A percentile compares a stretch with the other conserved stretches of the same genome.
These are phyloP conservation scores for Netelia fuscicornis DNA, from an alignment of 2,888 invertebrate genomes.

Conservation along the genomic window DNA sequence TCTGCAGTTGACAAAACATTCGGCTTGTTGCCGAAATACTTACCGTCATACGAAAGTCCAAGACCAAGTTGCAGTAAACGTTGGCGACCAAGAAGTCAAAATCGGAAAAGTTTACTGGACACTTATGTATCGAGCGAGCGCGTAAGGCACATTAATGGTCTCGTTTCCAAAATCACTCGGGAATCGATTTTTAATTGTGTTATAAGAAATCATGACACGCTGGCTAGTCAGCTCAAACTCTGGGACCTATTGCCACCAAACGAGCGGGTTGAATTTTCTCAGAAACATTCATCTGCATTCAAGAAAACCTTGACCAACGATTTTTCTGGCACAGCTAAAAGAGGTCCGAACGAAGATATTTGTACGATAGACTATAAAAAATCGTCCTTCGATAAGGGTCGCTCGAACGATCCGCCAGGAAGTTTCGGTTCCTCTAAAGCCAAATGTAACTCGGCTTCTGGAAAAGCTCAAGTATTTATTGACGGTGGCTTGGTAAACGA, in stretches of 20 bases:
- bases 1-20: conserved; percentile 4
- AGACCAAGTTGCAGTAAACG: conserved; percentile 76
- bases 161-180: conserved; percentile 66
- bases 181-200: conserved; percentile 61
- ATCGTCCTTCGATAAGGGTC: conserved; percentile 26
- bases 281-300: neutral
- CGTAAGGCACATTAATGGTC: conserved; percentile 54
- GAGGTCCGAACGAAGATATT: conserved; percentile 54
- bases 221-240: conserved; percentile 71
- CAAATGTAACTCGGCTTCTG: neutral
- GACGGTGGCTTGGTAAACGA: no score
- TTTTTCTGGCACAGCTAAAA: conserved; percentile 4
- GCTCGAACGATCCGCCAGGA: neutral
- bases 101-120: neutral
- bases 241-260: conserved; percentile 73
- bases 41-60: conserved; percentile 59
- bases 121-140: conserved; percentile 46
- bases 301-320: no score
- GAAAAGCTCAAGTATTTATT: neutral
- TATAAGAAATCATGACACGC: conserved; percentile 44
- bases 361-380: conserved; percentile 59
- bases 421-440: neutral
- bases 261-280: conserved; percentile 46
- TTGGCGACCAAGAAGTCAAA: conserved; percentile 7
- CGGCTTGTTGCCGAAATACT: neutral